A percentile compares a stretch with the other conserved stretches of the same genome.
These are phyloP conservation scores for Propithecus perrieri DNA, from an alignment of 2,797 vertebrate genomes.

Conservation along the genomic window DNA sequence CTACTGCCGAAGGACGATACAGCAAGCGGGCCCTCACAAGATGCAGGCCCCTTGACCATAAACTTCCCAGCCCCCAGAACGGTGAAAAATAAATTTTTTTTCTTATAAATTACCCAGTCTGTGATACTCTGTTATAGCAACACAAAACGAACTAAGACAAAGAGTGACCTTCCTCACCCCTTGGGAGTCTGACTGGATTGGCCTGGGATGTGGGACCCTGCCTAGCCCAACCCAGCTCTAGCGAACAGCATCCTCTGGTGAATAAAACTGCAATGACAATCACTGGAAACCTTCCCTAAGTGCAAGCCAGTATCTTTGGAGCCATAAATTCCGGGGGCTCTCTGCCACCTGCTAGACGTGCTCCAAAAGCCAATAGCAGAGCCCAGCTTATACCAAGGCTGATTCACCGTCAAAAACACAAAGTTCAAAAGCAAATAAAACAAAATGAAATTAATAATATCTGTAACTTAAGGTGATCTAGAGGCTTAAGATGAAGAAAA, in stretches of 20 bases:
- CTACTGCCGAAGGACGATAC: rapidly evolving
- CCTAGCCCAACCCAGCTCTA: background rate
- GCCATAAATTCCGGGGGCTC: conserved; percentile 15
- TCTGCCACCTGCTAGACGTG: conserved; percentile 31
- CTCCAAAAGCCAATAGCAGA: conserved; percentile 20
- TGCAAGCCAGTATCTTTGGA: background rate
- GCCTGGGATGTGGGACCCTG: background rate
- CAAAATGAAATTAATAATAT: background rate
- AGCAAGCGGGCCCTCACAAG: background rate
- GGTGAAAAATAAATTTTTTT: background rate
- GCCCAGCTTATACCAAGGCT: conserved; percentile 2
- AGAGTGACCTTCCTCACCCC: background rate
- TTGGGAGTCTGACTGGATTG: background rate
- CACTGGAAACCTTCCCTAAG: conserved; percentile 29
- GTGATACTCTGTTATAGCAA: background rate
- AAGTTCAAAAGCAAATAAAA: conserved; percentile 29
- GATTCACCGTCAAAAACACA: background rate
- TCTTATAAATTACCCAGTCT: background rate
- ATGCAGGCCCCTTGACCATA: background rate
- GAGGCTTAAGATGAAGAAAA: background rate
- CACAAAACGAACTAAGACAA: background rate
- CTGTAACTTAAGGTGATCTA: background rate
- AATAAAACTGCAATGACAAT: conserved; percentile 15
- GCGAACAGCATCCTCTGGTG: conserved; percentile 8
- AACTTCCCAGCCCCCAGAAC: background rate